Conservation (phyloP, 2,797 vertebrate genomes). For the Meda fulgida region DNA sequence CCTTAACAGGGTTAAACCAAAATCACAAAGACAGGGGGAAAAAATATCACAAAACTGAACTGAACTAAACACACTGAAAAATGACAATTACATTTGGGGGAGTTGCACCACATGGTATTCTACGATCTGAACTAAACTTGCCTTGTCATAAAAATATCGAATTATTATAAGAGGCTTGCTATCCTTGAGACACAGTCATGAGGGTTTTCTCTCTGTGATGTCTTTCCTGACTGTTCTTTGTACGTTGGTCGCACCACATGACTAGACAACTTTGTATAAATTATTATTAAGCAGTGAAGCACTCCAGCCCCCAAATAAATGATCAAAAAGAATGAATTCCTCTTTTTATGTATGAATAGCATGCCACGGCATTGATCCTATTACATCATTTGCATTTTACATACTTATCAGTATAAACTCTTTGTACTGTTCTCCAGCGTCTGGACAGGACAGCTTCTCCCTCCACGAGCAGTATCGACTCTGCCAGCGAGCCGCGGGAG, state of each 20-base stretch:
- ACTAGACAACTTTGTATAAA: not conserved
- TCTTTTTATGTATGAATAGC: not conserved
- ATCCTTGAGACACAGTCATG: not conserved
- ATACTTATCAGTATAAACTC: not conserved
- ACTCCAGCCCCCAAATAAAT: too few relatives aligned
- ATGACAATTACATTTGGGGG: not conserved
- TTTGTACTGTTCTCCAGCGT: constrained; percentile 74
- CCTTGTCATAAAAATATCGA: not conserved
- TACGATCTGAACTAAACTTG: not conserved
- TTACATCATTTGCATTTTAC: not conserved
- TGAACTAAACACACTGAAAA: too few relatives aligned
- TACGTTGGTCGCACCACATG: not conserved
- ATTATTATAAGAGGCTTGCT: not conserved
- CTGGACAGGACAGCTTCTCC: constrained; percentile 94
- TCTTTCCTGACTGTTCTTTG: not conserved
- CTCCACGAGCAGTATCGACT: constrained; percentile 97
- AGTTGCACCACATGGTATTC: not conserved
- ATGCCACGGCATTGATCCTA: not conserved
- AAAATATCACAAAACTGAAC: too few relatives aligned
- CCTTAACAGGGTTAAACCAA: too few relatives aligned
- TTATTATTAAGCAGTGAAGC: not conserved
- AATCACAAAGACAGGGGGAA: too few relatives aligned
- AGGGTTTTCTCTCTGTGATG: too few relatives aligned
- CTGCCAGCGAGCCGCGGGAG: constrained; percentile 87
- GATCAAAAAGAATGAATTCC: too few relatives aligned